These are phyloP conservation scores for Lerista edwardsae DNA, from an alignment of 2,797 vertebrate genomes.

Conservation along the genomic window DNA sequence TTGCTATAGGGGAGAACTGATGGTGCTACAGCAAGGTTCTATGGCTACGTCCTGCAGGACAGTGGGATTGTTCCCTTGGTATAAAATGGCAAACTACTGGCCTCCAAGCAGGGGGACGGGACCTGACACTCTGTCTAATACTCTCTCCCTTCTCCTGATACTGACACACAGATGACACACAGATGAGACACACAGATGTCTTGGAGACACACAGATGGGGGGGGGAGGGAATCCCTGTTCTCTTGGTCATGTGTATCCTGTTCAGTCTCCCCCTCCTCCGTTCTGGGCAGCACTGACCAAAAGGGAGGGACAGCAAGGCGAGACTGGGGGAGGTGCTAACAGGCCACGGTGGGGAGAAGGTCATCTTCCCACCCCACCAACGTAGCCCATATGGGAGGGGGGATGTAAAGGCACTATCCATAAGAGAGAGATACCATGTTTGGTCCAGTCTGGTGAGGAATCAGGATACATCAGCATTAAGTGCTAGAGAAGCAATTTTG, in stretches of 20 bases:
- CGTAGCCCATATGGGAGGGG: background rate
- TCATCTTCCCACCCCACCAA: too few relatives aligned
- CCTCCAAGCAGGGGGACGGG: background rate
- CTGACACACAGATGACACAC: too few relatives aligned
- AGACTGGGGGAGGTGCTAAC: background rate
- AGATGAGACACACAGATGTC: too few relatives aligned
- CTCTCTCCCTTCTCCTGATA: background rate
- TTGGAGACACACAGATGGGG: background rate
- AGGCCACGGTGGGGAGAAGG: background rate
- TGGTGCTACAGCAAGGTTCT: background rate
- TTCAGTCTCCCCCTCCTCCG: too few relatives aligned
- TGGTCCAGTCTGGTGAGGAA: background rate
- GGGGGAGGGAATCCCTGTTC: background rate
- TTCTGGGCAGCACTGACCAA: background rate
- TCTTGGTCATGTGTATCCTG: too few relatives aligned
- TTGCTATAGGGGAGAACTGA: background rate
- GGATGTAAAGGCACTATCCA: background rate
- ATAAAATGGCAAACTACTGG: background rate
- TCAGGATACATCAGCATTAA: too few relatives aligned
- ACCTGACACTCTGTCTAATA: too few relatives aligned
- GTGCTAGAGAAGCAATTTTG: background rate
- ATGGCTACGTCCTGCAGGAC: background rate
- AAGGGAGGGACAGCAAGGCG: background rate
- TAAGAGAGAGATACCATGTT: background rate
- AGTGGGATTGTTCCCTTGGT: background rate